Conservation (phyloP, 2,888 invertebrate genomes). For the Alcis repandata region DNA sequence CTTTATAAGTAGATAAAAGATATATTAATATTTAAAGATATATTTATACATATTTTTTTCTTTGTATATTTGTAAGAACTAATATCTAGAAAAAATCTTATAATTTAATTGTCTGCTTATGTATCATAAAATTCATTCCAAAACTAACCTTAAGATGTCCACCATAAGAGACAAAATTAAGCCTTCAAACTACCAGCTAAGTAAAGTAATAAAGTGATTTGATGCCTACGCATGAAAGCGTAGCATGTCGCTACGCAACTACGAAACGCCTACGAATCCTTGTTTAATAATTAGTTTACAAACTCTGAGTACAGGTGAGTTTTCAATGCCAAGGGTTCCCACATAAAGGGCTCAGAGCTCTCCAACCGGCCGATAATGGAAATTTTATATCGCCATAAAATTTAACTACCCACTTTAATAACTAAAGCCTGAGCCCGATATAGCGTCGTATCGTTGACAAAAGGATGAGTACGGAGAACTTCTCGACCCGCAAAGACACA, state of each 20-base stretch:
- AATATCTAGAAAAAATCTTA: too few relatives aligned
- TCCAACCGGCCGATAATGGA: conserved; percentile 71
- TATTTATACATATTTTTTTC: too few relatives aligned
- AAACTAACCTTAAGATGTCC: too few relatives aligned
- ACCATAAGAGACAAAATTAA: too few relatives aligned
- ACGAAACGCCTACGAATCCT: conserved; percentile 36
- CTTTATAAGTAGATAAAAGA: too few relatives aligned
- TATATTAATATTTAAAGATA: too few relatives aligned
- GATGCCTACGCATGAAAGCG: conserved; percentile 10
- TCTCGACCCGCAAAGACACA: conserved; percentile 58
- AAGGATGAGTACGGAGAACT: conserved; percentile 74
- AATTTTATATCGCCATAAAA: conserved; percentile 80
- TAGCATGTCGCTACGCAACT: conserved; percentile 42
- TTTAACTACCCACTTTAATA: conserved; percentile 83
- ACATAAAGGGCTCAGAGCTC: conserved; percentile 65
- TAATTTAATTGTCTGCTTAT: too few relatives aligned
- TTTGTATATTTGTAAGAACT: too few relatives aligned
- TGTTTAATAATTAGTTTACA: conserved; percentile 25
- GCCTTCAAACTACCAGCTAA: too few relatives aligned
- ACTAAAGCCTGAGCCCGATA: conserved; percentile 81
- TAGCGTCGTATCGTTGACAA: conserved; percentile 83
- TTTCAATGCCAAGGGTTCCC: conserved; percentile 52
- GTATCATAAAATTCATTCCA: too few relatives aligned
- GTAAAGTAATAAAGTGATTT: background rate
- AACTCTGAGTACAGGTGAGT: conserved; percentile 48